Conservation (phyloP, 1,140 invertebrate species). For the Micrasema minimum region DNA sequence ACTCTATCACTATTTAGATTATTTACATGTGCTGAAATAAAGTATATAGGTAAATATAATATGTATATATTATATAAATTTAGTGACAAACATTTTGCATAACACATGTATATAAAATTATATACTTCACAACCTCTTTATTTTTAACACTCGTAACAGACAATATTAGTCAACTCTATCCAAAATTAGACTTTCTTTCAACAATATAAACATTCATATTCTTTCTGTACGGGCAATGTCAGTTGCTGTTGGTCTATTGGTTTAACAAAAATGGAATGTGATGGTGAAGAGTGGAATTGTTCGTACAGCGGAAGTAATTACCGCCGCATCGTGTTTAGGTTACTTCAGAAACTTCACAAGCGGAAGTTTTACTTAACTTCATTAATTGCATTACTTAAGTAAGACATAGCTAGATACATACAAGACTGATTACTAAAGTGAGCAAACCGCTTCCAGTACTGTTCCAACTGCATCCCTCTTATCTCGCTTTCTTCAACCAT, state of each 20-base stretch:
- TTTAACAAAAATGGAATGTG: constrained; percentile 20
- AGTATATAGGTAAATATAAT: constrained; percentile 26
- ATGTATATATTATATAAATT: constrained; percentile 34
- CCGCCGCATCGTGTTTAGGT: too few species aligned
- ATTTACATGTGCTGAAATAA: constrained; percentile 39
- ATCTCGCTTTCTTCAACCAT: too few species aligned
- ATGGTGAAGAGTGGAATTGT: neutral
- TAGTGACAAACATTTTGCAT: constrained; percentile 44
- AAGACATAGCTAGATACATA: too few species aligned
- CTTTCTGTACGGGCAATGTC: neutral
- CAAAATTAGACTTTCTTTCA: constrained; percentile 32
- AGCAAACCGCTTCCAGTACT: too few species aligned
- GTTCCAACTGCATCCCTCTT: too few species aligned
- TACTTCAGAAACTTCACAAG: too few species aligned
- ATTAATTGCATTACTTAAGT: too few species aligned
- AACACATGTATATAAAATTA: constrained; percentile 49
- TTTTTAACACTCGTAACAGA: constrained; percentile 44
- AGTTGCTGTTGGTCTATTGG: neutral
- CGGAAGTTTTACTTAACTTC: too few species aligned
- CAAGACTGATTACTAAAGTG: too few species aligned
- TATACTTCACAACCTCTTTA: constrained; percentile 52
- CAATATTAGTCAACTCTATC: constrained; percentile 42
- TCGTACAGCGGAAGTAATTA: neutral
- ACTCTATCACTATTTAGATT: constrained; percentile 32
- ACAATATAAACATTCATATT: constrained; percentile 13